Conservation (phyloP, 2,113 vertebrate genomes). For the Corythaixoides concolor region DNA sequence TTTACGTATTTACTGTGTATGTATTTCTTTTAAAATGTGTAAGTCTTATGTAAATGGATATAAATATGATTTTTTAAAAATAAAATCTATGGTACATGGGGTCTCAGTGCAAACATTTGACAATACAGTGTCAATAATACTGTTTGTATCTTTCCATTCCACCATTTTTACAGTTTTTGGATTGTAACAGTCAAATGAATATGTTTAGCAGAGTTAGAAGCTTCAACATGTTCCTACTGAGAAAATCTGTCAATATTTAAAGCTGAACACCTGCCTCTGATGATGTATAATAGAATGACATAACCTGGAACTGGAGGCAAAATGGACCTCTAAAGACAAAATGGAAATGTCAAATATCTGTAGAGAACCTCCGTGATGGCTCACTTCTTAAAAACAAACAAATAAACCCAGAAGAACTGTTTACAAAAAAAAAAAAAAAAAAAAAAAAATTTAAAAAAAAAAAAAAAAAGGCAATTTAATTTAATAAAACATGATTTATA, state of each 20-base stretch:
- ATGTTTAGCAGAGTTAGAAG: constrained; percentile 75
- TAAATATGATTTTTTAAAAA: constrained; percentile 91
- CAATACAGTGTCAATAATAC: constrained; percentile 85
- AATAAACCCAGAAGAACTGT: constrained; percentile 73
- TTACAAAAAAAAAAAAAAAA: constrained; percentile 71
- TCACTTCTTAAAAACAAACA: constrained; percentile 70
- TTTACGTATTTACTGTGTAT: constrained; percentile 89
- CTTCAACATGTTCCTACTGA: constrained; percentile 74
- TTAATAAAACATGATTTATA: constrained; percentile 71
- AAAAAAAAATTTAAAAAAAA: constrained; percentile 37
- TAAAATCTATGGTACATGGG: constrained; percentile 85
- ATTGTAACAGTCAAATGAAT: constrained; percentile 81
- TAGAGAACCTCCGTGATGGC: constrained; percentile 75
- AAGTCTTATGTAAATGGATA: constrained; percentile 97
- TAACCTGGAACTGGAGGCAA: constrained; percentile 75
- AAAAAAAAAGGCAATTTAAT: constrained; percentile 60
- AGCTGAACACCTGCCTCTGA: constrained; percentile 83
- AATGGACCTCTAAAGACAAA: constrained; percentile 72
- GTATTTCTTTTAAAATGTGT: constrained; percentile 89
- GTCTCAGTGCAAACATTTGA: constrained; percentile 89
- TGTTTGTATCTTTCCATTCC: constrained; percentile 85
- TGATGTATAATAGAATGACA: constrained; percentile 66
- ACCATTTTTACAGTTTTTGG: constrained; percentile 86
- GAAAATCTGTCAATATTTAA: constrained; percentile 75
- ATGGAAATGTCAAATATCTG: constrained; percentile 56